phyloP scores from a whole-genome alignment of 2,113 vertebrate genomes.

The Elaphurus davidianus region DNA sequence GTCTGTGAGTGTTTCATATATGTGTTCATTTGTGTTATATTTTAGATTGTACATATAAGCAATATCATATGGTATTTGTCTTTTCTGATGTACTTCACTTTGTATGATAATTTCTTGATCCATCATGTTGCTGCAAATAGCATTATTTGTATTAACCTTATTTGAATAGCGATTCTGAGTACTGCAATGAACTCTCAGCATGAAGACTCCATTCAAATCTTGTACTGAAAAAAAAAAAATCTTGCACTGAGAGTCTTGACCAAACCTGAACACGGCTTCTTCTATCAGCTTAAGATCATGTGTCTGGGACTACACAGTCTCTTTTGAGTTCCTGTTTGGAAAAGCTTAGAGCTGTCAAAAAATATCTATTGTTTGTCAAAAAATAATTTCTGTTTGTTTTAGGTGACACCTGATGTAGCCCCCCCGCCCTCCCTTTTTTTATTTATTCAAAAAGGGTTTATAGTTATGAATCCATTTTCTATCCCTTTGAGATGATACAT shows the following conservation, averaged over 20 bases:
- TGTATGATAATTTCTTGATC: not conserved
- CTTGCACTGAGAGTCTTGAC: not conserved
- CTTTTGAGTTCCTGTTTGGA: not conserved
- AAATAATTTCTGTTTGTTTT: not conserved
- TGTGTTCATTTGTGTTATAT: not conserved
- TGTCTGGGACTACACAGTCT: not conserved
- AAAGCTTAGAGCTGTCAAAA: not conserved
- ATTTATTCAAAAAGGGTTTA: not conserved
- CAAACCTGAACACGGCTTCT: not conserved
- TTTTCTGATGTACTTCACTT: not conserved
- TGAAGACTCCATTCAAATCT: not conserved
- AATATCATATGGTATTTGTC: not conserved
- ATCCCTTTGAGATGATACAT: not conserved
- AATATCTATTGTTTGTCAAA: not conserved
- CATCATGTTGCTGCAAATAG: not conserved
- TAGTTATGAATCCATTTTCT: not conserved
- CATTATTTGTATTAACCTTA: not conserved
- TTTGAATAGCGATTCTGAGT: not conserved
- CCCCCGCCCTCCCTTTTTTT: not conserved
- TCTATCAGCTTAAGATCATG: not conserved
- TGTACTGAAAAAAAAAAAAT: not conserved
- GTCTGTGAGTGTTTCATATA: not conserved
- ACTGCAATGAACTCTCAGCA: not conserved
- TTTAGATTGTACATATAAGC: not conserved
- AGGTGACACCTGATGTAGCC: not conserved